Base-by-base conservation (phyloP, 2,113 vertebrate genomes). In the Panurus biarmicus region DNA sequence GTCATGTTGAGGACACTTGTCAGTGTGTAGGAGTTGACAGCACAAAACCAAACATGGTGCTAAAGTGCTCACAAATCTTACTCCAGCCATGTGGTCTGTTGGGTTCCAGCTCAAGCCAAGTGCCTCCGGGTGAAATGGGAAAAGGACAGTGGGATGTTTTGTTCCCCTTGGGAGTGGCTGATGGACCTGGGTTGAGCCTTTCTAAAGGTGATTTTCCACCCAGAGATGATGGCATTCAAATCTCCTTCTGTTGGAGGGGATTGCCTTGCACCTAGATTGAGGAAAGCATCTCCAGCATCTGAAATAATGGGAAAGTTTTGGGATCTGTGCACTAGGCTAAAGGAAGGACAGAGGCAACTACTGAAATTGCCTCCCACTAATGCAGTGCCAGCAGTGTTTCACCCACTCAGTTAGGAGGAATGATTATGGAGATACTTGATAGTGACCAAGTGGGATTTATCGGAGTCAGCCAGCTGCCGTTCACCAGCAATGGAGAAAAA, bases 401-500 rank as follows among this genome's bases (percentile, higher is more conserved):
- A 82, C 80, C 73, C 45, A 10, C 61, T 76, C 1, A 14, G 48
- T 54, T 42, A 42, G 77, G 50, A 95, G 50, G 40, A 80, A 83
- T 61, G 74, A 91, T 80, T 44, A 18, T 51, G 65, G 47, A 92
- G 84, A 83, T 91, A 24, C 54, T 77, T 6, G 33, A 8, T 91
- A 78, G 79, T 75, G 89, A 77, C 89, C 78, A 25, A 84, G 78
- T 47, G 87, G 87, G 89, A 91, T 96, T 97, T 95, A 91, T 93
- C 2, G 3, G 75, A 93, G 92, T 78, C 83, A 56, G 88, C 71
- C 53, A 66, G 74, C 78, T 94, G 84, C 89, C 3, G 3, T 80
- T 76, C 2, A 0, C 88, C 87, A 91, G 89, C 65, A 71, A 36
- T 5, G 1, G 71, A 81, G 90, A 83, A 87, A 92, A 89, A 88